Evolutionary conservation across 2,113 vertebrate genomes (phyloP).

Genomic region (Thamnaconus septentrionalis): DNA sequence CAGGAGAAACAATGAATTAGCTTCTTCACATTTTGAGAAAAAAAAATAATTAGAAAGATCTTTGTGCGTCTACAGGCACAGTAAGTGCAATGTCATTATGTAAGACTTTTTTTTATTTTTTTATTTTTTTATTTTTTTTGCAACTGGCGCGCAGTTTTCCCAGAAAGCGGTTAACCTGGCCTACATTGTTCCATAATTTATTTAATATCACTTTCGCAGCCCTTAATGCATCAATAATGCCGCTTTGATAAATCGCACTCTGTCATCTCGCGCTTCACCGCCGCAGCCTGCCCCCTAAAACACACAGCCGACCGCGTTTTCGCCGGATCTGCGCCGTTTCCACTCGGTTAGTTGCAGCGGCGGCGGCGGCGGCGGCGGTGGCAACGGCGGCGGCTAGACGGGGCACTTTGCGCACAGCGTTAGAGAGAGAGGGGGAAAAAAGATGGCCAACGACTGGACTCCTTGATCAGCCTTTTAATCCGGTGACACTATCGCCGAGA

Average conservation of each 20-base stretch:
- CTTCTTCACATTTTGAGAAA: slow-evolving; percentile 2
- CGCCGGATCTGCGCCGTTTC: neutral
- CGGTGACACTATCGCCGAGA: slow-evolving; percentile 83
- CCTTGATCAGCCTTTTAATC: slow-evolving; percentile 74
- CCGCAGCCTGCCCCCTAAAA: slow-evolving; percentile 6
- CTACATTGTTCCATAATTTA: slow-evolving; percentile 17
- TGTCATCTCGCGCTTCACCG: slow-evolving; percentile 19
- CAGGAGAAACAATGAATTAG: neutral
- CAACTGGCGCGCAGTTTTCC: slow-evolving; percentile 22
- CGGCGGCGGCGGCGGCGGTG: too few species aligned
- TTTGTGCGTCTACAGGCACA: slow-evolving; percentile 16
- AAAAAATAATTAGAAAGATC: slow-evolving; percentile 36
- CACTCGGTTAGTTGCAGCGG: too few species aligned
- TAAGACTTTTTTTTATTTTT: slow-evolving; percentile 19
- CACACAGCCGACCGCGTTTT: neutral
- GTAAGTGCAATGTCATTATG: slow-evolving; percentile 36
- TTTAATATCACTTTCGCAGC: slow-evolving; percentile 32
- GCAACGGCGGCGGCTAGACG: slow-evolving; percentile 1
- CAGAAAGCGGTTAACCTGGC: slow-evolving; percentile 26
- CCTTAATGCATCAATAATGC: slow-evolving; percentile 40
- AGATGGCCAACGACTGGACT: slow-evolving; percentile 30
- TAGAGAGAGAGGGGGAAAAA: slow-evolving; percentile 8
- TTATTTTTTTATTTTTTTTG: slow-evolving; percentile 28
- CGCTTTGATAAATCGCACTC: slow-evolving; percentile 31
- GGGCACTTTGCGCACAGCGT: neutral